Percentiles rank a stretch among this genome's conserved stretches.
Conservation (phyloP, 2,797 vertebrate species). For the Benthosema pterotum region DNA sequence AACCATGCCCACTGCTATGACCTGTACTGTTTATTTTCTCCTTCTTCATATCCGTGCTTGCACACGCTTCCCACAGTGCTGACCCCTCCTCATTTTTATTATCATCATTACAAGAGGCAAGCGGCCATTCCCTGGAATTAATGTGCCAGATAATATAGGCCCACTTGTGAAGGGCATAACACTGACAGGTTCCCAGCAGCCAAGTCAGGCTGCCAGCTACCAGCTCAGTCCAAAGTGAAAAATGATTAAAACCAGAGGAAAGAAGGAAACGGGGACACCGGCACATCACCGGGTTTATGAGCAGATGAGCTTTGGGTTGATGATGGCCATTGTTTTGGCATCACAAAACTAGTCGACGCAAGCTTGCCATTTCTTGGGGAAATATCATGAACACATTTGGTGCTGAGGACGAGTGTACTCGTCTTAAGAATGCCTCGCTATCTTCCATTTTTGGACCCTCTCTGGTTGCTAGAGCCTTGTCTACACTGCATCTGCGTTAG, state of each 20-base stretch:
- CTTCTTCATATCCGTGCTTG: conserved; percentile 1
- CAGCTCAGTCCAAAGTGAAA: conserved; percentile 29
- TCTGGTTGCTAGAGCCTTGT: too few species aligned
- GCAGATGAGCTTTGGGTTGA: not conserved
- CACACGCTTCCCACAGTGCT: conserved; percentile 2
- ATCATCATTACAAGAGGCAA: conserved; percentile 46
- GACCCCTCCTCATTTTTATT: conserved; percentile 37
- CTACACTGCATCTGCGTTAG: too few species aligned
- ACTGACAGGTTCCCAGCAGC: conserved; percentile 32
- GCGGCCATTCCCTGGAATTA: conserved; percentile 47
- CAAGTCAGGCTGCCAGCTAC: conserved; percentile 32
- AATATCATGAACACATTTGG: too few species aligned
- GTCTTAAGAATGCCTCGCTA: too few species aligned
- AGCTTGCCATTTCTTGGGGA: too few species aligned
- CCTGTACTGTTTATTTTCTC: too few species aligned
- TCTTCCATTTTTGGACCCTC: too few species aligned
- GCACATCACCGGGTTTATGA: not conserved
- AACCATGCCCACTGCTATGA: too few species aligned
- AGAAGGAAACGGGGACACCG: not conserved
- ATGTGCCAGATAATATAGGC: conserved; percentile 53
- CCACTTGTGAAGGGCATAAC: conserved; percentile 46
- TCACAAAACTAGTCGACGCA: too few species aligned
- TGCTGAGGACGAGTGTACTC: too few species aligned
- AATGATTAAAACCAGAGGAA: conserved; percentile 8
- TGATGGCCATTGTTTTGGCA: too few species aligned